Evolutionary conservation across 2,113 vertebrate species (phyloP).

Genomic region (Bujurquina vittata): DNA sequence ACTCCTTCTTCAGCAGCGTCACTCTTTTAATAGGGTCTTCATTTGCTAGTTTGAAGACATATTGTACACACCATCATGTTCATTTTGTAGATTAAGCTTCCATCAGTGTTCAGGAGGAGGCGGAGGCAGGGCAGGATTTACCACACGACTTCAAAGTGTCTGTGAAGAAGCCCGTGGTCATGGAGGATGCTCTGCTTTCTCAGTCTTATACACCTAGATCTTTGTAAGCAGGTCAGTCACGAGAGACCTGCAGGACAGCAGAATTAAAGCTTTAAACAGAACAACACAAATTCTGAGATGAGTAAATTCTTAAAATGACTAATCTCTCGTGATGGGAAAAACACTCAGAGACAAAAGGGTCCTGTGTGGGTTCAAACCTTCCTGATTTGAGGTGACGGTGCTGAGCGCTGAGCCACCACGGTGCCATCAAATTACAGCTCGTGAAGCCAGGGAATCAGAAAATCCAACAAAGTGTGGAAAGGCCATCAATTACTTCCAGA

Average conservation of each 20-base stretch:
- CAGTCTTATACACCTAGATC: background rate
- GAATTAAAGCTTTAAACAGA: too few species aligned
- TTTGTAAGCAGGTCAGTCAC: too few species aligned
- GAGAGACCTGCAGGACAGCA: too few species aligned
- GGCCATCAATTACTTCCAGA: background rate
- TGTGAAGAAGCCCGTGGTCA: background rate
- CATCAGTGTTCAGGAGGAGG: background rate
- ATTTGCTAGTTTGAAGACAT: background rate
- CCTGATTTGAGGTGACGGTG: background rate
- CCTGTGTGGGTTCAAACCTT: background rate
- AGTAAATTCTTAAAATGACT: background rate
- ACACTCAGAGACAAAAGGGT: rapidly evolving
- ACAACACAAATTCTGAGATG: too few species aligned
- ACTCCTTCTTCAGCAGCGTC: too few species aligned
- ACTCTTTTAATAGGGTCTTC: background rate
- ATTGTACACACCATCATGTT: background rate
- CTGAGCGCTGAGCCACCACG: background rate
- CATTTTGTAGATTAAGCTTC: too few species aligned
- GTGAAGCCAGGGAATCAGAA: background rate
- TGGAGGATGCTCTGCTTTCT: background rate
- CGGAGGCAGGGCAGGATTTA: background rate
- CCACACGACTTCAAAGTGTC: too few species aligned
- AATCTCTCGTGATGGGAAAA: background rate
- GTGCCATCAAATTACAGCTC: background rate
- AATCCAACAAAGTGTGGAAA: background rate